Evolutionary conservation across 2,888 invertebrate species (phyloP), one percentile per base, ranked within the genome.

Genomic region (Cryptus viduatorius): DNA sequence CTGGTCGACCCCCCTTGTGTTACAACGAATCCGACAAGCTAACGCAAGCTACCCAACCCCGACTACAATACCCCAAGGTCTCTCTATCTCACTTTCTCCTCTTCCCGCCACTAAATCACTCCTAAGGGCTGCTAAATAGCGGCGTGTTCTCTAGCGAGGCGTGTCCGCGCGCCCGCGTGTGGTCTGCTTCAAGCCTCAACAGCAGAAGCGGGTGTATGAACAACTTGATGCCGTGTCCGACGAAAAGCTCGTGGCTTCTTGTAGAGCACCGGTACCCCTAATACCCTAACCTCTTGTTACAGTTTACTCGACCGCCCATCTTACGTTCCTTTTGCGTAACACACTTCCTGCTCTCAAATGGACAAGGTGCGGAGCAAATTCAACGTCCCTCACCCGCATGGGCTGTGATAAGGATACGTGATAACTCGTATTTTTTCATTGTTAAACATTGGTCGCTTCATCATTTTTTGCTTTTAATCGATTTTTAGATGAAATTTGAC

Each of bases 71-170:
- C 83, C 80, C 67, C 82, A 50, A 79, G 59, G 48, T 79, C 77
- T 72, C 78, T 73, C 53, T 37, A 46, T 53, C 29, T 86, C 87
- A 64, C 76, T 81, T 56, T 42, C 50, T 75, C 31, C 37, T n/a
- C 65, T 78, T 71, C 75, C 72, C 82, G 86, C 86, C 90, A 91
- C 88, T 93, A 93, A 93, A 93, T 93, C 93, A 93, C 90, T 88
- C 89, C 89, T 91, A 92, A 93, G 93, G 92, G 93, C 93, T 93
- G 93, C 90, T 93, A 93, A 93, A 93, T 91, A 91, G 91, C 91
- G 87, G 85, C 85, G 77, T 76, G 86, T 83, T 88, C 85, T 84
- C 86, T 82, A 86, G 69, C 86, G 84, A 89, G 90, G 89, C 90
- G 88, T 89, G 89, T 88, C 88, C 84, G 79, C 86, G 80, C 85